phyloP scores from a whole-genome alignment of 2,113 vertebrate species.

The Apistogramma diplotaenia region DNA sequence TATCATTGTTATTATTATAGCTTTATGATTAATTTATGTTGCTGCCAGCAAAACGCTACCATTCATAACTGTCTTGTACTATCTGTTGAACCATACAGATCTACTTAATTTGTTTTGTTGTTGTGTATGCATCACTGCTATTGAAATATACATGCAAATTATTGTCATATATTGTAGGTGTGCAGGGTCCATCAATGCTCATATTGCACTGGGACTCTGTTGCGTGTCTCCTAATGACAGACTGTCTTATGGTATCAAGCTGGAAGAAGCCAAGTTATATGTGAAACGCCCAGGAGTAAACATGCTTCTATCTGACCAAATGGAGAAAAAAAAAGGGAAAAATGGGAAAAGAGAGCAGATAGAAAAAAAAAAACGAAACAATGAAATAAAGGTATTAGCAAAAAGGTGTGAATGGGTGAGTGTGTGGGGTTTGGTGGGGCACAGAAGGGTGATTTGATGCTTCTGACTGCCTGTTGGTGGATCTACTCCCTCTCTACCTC shows the following conservation, averaged over 20 bases:
- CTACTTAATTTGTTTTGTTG: not conserved
- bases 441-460: not conserved
- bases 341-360: not conserved
- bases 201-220: not conserved
- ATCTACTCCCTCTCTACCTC: not conserved
- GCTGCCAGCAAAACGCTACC: not conserved
- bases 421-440: not conserved
- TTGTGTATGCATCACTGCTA: not conserved
- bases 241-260: slow-evolving; percentile 39
- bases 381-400: not conserved
- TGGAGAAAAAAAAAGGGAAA: not conserved
- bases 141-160: not conserved
- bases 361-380: not conserved
- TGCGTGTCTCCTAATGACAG: not conserved
- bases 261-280: slow-evolving; percentile 44
- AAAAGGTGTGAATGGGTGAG: not conserved
- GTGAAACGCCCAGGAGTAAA: slow-evolving; percentile 27
- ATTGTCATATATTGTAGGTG: not conserved
- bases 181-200: not conserved
- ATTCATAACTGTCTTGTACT: not conserved
- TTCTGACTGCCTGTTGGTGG: not conserved
- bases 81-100: not conserved
- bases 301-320: slow-evolving; percentile 34
- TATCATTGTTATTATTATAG: not conserved
- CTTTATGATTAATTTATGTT: not conserved